Evolutionary conservation across 2,113 vertebrate genomes (phyloP).

Genomic region (Chroicocephalus ridibundus): DNA sequence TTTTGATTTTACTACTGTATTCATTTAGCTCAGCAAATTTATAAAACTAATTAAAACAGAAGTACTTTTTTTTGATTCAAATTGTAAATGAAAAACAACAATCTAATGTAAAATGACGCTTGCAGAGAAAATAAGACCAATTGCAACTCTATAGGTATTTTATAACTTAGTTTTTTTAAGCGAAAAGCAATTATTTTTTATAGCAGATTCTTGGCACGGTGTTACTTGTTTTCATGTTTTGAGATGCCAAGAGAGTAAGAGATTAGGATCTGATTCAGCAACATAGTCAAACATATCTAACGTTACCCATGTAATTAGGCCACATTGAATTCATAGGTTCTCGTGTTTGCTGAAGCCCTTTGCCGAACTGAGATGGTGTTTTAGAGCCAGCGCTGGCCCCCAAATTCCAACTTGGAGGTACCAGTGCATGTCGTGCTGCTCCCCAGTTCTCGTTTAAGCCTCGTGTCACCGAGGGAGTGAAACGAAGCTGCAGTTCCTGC

Average conservation of each 20-base stretch:
- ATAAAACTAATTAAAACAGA: constrained; percentile 58
- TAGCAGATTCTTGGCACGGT: background rate
- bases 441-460: background rate
- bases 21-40: constrained; percentile 60
- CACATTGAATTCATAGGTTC: background rate
- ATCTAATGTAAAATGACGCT: background rate
- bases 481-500: background rate
- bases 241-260: background rate
- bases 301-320: background rate
- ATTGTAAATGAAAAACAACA: background rate
- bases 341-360: background rate
- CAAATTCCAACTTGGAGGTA: background rate
- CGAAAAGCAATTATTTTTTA: background rate
- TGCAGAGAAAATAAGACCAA: background rate
- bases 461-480: background rate
- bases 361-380: background rate
- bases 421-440: background rate
- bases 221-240: background rate
- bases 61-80: constrained; percentile 22
- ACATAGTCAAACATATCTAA: background rate
- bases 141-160: background rate
- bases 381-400: background rate
- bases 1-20: constrained; percentile 35
- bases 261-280: background rate
- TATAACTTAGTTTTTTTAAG: background rate